These are phyloP conservation scores for Rhabdomys dilectus DNA, from an alignment of 2,113 vertebrate species.

Conservation along the genomic window DNA sequence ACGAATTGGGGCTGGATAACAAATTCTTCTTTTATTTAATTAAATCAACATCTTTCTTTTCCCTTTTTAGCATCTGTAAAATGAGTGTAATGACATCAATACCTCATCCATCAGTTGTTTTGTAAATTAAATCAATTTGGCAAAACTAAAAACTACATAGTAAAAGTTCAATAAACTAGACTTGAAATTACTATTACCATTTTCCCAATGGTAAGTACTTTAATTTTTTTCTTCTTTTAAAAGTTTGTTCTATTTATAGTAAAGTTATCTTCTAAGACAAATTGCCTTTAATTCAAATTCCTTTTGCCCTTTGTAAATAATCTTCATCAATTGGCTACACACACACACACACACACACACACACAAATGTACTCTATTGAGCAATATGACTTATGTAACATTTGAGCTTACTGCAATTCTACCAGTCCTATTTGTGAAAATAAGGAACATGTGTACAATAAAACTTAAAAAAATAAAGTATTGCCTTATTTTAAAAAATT, in stretches of 20 bases:
- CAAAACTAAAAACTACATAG: not conserved
- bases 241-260: not conserved
- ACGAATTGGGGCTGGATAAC: not conserved
- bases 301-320: not conserved
- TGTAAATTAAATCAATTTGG: not conserved
- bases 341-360: no score
- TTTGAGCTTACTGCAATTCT: not conserved
- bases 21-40: not conserved
- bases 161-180: not conserved
- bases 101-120: not conserved
- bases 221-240: not conserved
- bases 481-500: conserved; percentile 25
- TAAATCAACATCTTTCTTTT: not conserved
- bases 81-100: not conserved
- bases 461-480: conserved; percentile 28
- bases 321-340: not conserved
- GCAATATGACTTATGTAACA: not conserved
- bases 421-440: not conserved
- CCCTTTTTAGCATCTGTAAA: not conserved
- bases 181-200: not conserved
- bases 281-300: not conserved
- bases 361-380: not conserved
- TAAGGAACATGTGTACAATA: not conserved
- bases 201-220: conserved; percentile 16
- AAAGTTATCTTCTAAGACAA: not conserved